Base-by-base conservation (phyloP, 2,113 vertebrate genomes). In the Rhegmatorhina hoffmannsi region DNA sequence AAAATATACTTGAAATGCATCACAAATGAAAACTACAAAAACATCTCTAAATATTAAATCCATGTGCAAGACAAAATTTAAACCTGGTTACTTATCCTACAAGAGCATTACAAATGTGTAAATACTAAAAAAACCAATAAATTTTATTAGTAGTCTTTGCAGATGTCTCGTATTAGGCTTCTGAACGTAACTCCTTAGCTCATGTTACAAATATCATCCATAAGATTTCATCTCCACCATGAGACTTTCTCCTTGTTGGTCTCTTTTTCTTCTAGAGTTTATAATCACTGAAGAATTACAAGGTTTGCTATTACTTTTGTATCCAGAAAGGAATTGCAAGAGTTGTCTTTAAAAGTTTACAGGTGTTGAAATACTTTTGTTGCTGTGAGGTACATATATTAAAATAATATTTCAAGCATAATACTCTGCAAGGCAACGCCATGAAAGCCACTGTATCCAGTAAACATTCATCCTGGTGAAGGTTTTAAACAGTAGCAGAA, bases 71-170 rank as follows among this genome's bases (percentile, higher is more conserved):
- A 40, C 6, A 9, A 93, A 92, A 67, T 87, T 92, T 87, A 90
- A 82, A 67, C 92, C 91, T 77, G 46, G 47, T 75, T 84, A 90
- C 90, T 72, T 92, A 66, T 10, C 67, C 46, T 86, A 68, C 21
- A 68, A 67, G 34, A 81, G 31, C 59, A 95, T 80, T 92, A 92
- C 55, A 93, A 94, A 84, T 78, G 34, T 34, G 81, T 31, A 95
- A 95, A 93, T 87, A 96, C 72, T 87, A 96, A 90, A 93, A 93
- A 92, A 82, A 85, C 67, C 47, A 96, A 90, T 90, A 95, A 67
- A 95, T 90, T 92, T 87, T 92, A 90, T 63, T 50, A 92, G 73
- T 70, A 95, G 84, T 82, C 79, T 84, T 29, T 74, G 85, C 81
- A 94, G 69, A 91, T 95, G 88, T 86, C 95, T 97, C 78, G 29